Conservation (phyloP, 2,888 invertebrate species). For the Vesta saturnalis region DNA sequence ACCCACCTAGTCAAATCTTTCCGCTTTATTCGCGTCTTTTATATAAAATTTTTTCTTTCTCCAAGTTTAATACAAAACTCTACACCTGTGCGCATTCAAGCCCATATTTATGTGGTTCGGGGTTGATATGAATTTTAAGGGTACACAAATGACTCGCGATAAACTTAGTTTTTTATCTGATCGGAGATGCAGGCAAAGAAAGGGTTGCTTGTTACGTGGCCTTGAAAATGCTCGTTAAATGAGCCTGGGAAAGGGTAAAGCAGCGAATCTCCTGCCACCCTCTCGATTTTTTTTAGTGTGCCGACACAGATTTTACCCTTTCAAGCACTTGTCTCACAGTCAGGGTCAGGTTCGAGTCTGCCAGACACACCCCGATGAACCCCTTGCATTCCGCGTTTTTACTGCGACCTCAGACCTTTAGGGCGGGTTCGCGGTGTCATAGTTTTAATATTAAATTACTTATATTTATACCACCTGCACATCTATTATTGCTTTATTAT, state of each 20-base stretch:
- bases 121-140: constrained; percentile 41
- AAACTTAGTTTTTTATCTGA: constrained; percentile 43
- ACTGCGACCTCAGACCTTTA: constrained; percentile 28
- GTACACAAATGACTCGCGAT: constrained; percentile 49
- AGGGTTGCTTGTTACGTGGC: constrained; percentile 45
- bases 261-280: constrained; percentile 48
- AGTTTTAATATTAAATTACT: constrained; percentile 24
- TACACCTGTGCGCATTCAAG: constrained; percentile 39
- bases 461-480: constrained; percentile 10
- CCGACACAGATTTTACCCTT: constrained; percentile 56
- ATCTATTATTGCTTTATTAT: not conserved
- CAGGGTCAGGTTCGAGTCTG: constrained; percentile 54
- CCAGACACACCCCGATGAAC: constrained; percentile 48
- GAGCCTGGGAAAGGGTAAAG: constrained; percentile 47
- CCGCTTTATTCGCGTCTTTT: constrained; percentile 51
- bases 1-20: constrained; percentile 25
- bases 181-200: constrained; percentile 40
- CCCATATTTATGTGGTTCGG: constrained; percentile 37
- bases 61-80: constrained; percentile 37
- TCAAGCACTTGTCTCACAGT: constrained; percentile 57
- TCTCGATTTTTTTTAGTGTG: constrained; percentile 42
- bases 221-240: constrained; percentile 44
- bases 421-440: constrained; percentile 24
- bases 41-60: constrained; percentile 41
- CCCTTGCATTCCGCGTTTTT: constrained; percentile 51